Evolutionary conservation across 2,888 invertebrate genomes (phyloP).

Genomic region (Dendrolimus houi): DNA sequence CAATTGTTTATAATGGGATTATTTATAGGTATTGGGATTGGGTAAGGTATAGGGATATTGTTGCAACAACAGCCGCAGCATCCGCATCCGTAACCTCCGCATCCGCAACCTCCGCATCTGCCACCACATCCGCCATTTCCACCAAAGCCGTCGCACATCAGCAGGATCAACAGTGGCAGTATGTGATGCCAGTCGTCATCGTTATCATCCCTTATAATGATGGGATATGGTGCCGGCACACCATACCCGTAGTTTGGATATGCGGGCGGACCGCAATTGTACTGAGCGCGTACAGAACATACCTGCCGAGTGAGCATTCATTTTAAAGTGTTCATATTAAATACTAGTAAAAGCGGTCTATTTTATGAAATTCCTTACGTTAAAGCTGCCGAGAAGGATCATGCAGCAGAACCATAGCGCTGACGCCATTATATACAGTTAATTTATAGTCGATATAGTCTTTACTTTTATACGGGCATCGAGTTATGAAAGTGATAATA

Average conservation of each 20-base stretch:
- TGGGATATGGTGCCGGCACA: slow-evolving; percentile 25
- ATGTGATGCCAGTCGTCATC: slow-evolving; percentile 29
- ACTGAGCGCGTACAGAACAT: slow-evolving; percentile 31
- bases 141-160: slow-evolving; percentile 27
- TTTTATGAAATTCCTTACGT: slow-evolving; percentile 28
- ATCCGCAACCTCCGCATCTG: slow-evolving; percentile 10
- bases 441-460: slow-evolving; percentile 14
- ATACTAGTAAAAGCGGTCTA: background rate
- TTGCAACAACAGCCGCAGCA: slow-evolving; percentile 12
- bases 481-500: slow-evolving; percentile 12
- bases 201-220: slow-evolving; percentile 31
- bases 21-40: background rate
- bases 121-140: slow-evolving; percentile 11
- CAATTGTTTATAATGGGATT: background rate
- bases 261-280: slow-evolving; percentile 17
- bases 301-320: slow-evolving; percentile 21
- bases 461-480: slow-evolving; percentile 28
- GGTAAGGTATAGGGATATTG: background rate
- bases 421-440: slow-evolving; percentile 30
- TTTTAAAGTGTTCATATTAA: slow-evolving; percentile 1
- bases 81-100: slow-evolving; percentile 10
- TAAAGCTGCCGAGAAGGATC: slow-evolving; percentile 26
- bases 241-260: slow-evolving; percentile 19
- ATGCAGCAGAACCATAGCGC: slow-evolving; percentile 31
- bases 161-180: slow-evolving; percentile 35